phyloP scores from a whole-genome alignment of 2,888 invertebrate species.

The Pediacus dermestoides region DNA sequence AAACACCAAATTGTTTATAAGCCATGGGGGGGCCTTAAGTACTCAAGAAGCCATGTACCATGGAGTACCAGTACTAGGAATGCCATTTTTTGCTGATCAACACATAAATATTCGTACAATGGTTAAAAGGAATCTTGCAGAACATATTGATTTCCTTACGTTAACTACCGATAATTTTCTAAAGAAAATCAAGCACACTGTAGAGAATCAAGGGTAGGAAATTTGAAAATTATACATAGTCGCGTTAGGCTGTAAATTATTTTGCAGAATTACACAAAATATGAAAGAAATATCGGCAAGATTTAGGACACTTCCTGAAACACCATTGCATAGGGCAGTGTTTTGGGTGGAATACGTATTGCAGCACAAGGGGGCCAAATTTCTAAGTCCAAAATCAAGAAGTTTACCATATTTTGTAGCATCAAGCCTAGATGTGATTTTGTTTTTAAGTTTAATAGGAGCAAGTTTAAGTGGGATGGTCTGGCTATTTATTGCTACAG shows the following conservation, averaged over 20 bases:
- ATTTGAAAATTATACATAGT: no score
- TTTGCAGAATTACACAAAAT: conserved; percentile 26
- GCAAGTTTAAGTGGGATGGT: no score
- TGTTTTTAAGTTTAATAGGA: no score
- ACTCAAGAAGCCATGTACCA: conserved; percentile 30
- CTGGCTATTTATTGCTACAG: no score
- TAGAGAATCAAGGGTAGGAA: conserved; percentile 31
- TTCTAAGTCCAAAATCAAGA: conserved; percentile 20
- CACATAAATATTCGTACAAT: conserved; percentile 34
- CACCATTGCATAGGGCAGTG: conserved; percentile 22
- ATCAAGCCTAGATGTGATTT: conserved; percentile 18
- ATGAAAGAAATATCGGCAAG: conserved; percentile 19
- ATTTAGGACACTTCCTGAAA: conserved; percentile 22
- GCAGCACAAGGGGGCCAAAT: conserved; percentile 22
- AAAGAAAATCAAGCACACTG: conserved; percentile 23
- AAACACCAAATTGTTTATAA: conserved; percentile 31
- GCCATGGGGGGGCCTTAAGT: conserved; percentile 31
- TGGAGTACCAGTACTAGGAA: conserved; percentile 29
- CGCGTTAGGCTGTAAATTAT: no score
- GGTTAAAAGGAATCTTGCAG: conserved; percentile 29
- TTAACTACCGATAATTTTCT: conserved; percentile 26
- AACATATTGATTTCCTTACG: conserved; percentile 25
- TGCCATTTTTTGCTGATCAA: conserved; percentile 31
- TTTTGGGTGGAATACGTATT: conserved; percentile 28
- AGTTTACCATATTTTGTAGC: conserved; percentile 13